Evolutionary conservation across 1,140 invertebrate genomes (phyloP).

Genomic region (Leucophenga varia): DNA sequence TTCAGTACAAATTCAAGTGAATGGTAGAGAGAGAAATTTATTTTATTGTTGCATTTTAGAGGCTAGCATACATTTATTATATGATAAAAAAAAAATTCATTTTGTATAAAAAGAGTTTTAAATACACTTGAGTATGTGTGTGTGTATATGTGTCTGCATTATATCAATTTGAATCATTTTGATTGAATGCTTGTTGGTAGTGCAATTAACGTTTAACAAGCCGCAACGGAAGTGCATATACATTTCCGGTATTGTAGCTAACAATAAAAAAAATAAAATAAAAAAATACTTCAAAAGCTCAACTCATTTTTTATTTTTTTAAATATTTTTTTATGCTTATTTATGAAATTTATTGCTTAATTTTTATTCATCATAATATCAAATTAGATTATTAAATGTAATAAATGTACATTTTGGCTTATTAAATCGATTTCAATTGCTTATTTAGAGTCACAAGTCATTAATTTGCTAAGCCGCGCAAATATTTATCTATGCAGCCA

Average conservation of each 20-base stretch:
- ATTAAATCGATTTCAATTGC: too few relatives aligned
- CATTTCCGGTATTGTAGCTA: too few relatives aligned
- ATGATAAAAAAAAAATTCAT: background rate
- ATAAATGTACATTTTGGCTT: too few relatives aligned
- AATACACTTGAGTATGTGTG: slow-evolving; percentile 14
- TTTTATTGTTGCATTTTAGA: background rate
- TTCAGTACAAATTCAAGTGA: too few relatives aligned
- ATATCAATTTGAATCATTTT: background rate
- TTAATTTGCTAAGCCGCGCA: slow-evolving; percentile 45
- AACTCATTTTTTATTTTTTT: background rate
- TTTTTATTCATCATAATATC: slow-evolving; percentile 8
- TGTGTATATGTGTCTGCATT: slow-evolving; percentile 3
- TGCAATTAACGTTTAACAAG: slow-evolving; percentile 38
- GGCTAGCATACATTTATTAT: background rate
- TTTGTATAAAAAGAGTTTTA: slow-evolving; percentile 26
- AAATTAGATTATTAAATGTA: too few relatives aligned
- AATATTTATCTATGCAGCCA: slow-evolving; percentile 45
- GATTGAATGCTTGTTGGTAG: slow-evolving; percentile 15
- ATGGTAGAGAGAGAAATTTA: too few relatives aligned
- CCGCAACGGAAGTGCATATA: slow-evolving; percentile 7
- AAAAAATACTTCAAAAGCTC: too few relatives aligned
- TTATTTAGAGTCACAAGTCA: slow-evolving; percentile 13
- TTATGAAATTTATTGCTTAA: slow-evolving; percentile 16
- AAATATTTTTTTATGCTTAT: slow-evolving; percentile 2
- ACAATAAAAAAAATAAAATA: too few relatives aligned